Conservation (phyloP, 2,797 vertebrate genomes). For the Sarcoramphus papa region DNA sequence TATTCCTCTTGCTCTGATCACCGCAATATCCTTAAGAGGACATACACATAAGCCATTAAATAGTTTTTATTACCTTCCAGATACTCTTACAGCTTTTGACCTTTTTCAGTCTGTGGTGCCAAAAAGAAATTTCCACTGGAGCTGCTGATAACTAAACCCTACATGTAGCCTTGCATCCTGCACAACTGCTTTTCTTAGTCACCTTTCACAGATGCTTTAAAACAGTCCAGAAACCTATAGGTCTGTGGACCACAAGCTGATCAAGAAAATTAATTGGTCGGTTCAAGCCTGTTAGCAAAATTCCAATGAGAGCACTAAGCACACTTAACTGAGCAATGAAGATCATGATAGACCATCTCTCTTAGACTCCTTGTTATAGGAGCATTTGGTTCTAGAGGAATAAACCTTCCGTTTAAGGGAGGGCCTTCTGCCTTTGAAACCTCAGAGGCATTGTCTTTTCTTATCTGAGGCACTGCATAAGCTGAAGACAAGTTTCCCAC, state of each 20-base stretch:
- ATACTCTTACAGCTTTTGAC: neutral
- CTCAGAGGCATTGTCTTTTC: neutral
- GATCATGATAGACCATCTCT: neutral
- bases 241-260: neutral
- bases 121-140: neutral
- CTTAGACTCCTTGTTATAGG: neutral
- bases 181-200: neutral
- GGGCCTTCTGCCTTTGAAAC: neutral
- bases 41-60: neutral
- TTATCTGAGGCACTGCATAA: neutral
- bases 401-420: neutral
- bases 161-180: neutral
- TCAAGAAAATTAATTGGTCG: fast-evolving
- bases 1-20: neutral
- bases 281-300: neutral
- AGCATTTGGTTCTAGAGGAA: neutral
- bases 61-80: neutral
- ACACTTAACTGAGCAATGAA: neutral
- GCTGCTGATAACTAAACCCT: neutral
- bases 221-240: neutral
- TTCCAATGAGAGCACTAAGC: neutral
- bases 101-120: neutral
- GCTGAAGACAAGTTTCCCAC: neutral
- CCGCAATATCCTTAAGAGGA: neutral
- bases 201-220: neutral